Evolutionary conservation across 2,888 invertebrate genomes (phyloP), one percentile per base, ranked within the genome.

Genomic region (Dioctria rufipes): DNA sequence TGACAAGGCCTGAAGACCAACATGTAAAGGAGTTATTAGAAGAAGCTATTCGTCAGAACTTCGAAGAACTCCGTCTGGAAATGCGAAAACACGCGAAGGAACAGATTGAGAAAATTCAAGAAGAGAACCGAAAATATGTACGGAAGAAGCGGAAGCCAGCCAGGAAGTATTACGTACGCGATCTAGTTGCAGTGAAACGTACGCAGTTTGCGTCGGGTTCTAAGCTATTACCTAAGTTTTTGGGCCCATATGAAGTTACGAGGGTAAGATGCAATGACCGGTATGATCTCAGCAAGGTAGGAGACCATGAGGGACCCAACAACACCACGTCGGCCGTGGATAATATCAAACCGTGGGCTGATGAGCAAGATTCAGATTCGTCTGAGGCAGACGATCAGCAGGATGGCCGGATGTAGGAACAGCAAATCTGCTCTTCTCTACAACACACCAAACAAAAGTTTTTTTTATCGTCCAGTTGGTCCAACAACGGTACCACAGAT

Each of bases 41-140:
- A 58, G 51, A 54, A 66, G 78, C 65, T 11, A 37, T 46, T 5
- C 6, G 37, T n/a, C 6, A 3, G 3, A 6, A 40, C 3, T 78
- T 66, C 25, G 54, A 77, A 37, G 6, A 13, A 8, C 60, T 43
- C 4, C 6, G 54, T 11, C 6, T 5, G 0, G 63, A 63, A 6
- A 37, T 3, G 46, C 37, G 65, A 37, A 43, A 58, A 39, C 6
- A 67, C 5, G 66, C 66, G 9, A 61, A 54, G 77, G 83, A 84
- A 51, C 84, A 86, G 80, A 83, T 67, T 6, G 3, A 8, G 4
- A 66, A 43, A 43, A 13, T 67, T 42, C 78, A 79, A n/a, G 43
- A 42, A 43, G 78, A 79, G 25, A 65, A 78, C n/a, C 13, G 39
- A 43, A 43, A 43, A 9, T n/a, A 4, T 3, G 60, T 11, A 13